Base-by-base conservation (phyloP, 2,888 invertebrate species). In the Cantharis rustica region DNA sequence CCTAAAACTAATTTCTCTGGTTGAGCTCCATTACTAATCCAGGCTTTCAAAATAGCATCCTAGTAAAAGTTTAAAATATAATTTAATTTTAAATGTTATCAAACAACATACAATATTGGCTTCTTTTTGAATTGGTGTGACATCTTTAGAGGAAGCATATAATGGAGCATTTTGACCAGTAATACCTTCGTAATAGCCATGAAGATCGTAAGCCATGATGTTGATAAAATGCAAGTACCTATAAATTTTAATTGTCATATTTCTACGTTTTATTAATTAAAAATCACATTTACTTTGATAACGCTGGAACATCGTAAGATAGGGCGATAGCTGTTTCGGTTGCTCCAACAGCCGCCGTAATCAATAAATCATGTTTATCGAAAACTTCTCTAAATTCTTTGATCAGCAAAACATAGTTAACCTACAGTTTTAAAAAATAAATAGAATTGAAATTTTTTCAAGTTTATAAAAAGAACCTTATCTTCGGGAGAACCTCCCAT, bases 151-250 rank as follows among this genome's bases (percentile, higher is more conserved):
- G 17, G 90, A 89, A 16, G 87, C 86, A 78, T 91, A 91, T 0
- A 95, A 88, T 0, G 94, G 93, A 0, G 95, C 90, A 83, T 95
- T 93, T 73, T 93, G 91, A 0, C 93, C 94, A 0, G 93, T 92
- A 0, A 87, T 87, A 0, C 84, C 70, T 68, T 95, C 93, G 92
- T 93, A 94, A 0, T 91, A 86, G 0, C 94, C 94, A 81, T 94
- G 92, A 81, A 94, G 88, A 84, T 95, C 95, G 81, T 95, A 95
- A 0, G 93, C 86, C 95, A 95, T 95, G 0, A 95, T 83, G 82
- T 92, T 92, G 64, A 95, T 90, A 23, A 92, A 89, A 82, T 95
- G 91, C 20, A 95, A 84, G 79, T 92, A 89, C 72, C 91, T 91
- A 79, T 13, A 84, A 83, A 70, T 47, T 47, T n/a, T 47, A 47